Conservation (phyloP, 2,888 invertebrate genomes). For the Zygogramma bicolorata region DNA sequence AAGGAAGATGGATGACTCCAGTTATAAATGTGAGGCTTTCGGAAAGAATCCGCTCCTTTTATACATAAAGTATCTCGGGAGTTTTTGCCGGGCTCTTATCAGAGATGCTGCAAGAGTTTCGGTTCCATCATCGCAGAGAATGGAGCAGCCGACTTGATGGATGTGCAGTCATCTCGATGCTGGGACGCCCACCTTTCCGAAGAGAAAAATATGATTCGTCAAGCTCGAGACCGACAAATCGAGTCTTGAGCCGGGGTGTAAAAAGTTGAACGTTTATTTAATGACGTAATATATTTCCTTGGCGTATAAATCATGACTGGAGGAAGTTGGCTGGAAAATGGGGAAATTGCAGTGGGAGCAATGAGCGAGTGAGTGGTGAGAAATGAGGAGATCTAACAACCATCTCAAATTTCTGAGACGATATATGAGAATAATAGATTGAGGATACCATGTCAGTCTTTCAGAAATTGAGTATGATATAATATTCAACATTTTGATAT, state of each 20-base stretch:
- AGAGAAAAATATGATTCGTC: slow-evolving; percentile 55
- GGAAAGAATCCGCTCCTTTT: slow-evolving; percentile 65
- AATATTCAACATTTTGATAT: no score
- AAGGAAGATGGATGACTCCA: slow-evolving; percentile 70
- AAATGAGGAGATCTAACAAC: no score
- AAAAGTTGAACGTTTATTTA: slow-evolving; percentile 51
- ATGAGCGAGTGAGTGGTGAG: no score
- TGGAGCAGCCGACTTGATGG: slow-evolving; percentile 59
- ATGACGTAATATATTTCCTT: slow-evolving; percentile 45
- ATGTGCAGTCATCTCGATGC: slow-evolving; percentile 58
- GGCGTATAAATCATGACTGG: slow-evolving; percentile 26
- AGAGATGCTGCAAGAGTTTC: slow-evolving; percentile 66
- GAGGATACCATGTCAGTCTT: no score
- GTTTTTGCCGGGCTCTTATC: slow-evolving; percentile 65
- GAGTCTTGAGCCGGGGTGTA: slow-evolving; percentile 48
- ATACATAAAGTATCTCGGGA: slow-evolving; percentile 65
- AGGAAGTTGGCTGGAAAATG: background rate
- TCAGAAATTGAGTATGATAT: no score
- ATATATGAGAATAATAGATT: no score
- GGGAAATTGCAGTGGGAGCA: background rate
- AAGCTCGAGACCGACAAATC: slow-evolving; percentile 50
- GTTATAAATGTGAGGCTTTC: slow-evolving; percentile 70
- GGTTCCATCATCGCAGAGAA: slow-evolving; percentile 65
- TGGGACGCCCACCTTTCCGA: slow-evolving; percentile 41
- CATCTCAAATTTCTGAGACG: no score